Conservation (phyloP, 2,797 vertebrate genomes). For the Muscicapa striata region DNA sequence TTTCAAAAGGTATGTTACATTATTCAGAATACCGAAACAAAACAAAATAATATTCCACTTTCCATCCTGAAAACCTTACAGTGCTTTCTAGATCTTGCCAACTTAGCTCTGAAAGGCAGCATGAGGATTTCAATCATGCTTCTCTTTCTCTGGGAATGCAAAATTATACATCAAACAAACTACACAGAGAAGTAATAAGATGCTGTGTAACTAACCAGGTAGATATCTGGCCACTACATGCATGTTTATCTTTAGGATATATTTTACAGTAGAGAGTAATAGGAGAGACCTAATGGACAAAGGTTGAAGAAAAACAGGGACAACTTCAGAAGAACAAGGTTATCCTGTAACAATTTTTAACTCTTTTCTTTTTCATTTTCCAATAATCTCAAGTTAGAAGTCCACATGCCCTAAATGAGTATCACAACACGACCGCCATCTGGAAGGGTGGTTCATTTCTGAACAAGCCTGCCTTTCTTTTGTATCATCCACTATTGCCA, state of each 20-base stretch:
- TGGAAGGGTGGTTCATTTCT: not conserved
- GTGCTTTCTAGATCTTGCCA: not conserved
- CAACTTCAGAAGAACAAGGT: not conserved
- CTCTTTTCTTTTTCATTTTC: not conserved
- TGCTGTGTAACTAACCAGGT: not conserved
- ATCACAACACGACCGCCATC: not conserved
- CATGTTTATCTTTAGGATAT: not conserved
- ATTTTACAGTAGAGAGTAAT: not conserved
- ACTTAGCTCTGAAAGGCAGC: not conserved
- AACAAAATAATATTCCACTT: not conserved
- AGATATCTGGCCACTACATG: not conserved
- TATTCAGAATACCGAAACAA: not conserved
- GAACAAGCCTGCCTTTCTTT: not conserved
- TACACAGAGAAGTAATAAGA: not conserved
- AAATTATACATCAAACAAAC: not conserved
- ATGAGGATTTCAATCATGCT: not conserved
- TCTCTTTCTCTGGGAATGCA: not conserved
- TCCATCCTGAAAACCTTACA: not conserved
- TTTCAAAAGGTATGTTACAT: not conserved
- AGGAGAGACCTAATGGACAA: not conserved
- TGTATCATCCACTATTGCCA: not conserved
- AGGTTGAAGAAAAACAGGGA: not conserved
- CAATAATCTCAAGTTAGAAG: not conserved
- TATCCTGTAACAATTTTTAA: not conserved
- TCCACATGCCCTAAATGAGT: not conserved